Evolutionary conservation across 2,113 vertebrate genomes (phyloP).

Genomic region (Miniopterus natalensis): DNA sequence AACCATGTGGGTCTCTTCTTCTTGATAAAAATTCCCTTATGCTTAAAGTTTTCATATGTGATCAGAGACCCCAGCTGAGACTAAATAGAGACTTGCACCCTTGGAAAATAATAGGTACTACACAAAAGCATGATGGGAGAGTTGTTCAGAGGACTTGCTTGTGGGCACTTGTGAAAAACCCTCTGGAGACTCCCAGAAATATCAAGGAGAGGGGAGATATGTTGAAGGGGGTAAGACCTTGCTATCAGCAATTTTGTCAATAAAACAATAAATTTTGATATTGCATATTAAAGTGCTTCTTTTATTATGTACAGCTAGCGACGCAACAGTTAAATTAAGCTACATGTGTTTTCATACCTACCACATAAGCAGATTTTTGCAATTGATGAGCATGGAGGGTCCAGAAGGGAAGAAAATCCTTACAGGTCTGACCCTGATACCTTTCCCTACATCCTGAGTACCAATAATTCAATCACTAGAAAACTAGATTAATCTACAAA

Average conservation of each 20-base stretch:
- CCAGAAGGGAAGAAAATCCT: background rate
- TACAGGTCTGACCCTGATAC: background rate
- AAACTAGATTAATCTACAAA: background rate
- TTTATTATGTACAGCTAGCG: background rate
- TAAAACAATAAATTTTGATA: background rate
- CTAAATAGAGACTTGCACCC: background rate
- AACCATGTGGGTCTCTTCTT: background rate
- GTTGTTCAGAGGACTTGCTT: background rate
- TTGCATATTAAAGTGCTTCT: background rate
- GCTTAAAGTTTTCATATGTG: background rate
- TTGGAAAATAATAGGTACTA: too few species aligned
- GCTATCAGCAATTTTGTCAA: background rate
- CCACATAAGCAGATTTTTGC: background rate
- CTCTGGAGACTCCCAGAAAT: background rate
- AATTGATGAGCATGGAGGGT: background rate
- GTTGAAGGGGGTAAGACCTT: background rate
- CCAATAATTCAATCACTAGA: background rate
- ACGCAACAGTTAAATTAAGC: background rate
- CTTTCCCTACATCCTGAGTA: background rate
- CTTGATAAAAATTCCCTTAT: background rate
- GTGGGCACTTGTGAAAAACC: rapidly evolving
- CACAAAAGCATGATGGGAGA: background rate
- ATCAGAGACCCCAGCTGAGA: background rate
- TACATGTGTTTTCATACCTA: background rate
- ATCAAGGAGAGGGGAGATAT: rapidly evolving